Percentiles rank a stretch among this genome's conserved stretches.
Evolutionary conservation across 2,797 vertebrate genomes (phyloP).

Genomic region (Lagodon rhomboides): DNA sequence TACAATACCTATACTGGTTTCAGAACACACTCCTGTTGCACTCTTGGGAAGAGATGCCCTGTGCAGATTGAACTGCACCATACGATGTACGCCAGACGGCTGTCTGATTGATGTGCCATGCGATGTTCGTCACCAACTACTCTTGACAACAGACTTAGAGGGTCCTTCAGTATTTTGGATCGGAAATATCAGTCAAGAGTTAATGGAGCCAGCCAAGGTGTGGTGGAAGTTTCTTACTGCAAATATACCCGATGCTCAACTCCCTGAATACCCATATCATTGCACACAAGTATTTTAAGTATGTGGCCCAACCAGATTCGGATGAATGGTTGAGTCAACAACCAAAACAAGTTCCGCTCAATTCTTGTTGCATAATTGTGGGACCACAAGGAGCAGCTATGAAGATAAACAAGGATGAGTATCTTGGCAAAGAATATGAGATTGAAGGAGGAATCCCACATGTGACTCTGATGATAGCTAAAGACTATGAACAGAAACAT

Average conservation of each 20-base stretch:
- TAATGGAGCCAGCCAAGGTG: background rate
- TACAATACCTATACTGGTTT: slow-evolving; percentile 11
- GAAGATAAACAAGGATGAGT: no score
- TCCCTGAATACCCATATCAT: background rate
- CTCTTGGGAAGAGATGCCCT: slow-evolving; percentile 17
- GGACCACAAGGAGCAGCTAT: no score
- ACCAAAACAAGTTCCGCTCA: no score
- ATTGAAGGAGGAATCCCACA: no score
- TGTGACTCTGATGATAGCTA: no score
- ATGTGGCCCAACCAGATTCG: background rate
- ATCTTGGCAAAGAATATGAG: no score
- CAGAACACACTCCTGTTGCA: background rate
- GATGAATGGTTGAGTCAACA: background rate
- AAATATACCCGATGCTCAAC: background rate
- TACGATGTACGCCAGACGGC: slow-evolving; percentile 12
- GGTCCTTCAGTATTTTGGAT: slow-evolving; percentile 8
- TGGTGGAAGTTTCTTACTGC: background rate
- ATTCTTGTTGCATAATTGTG: no score
- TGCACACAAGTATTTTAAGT: background rate
- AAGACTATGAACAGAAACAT: no score
- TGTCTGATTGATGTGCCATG: slow-evolving; percentile 10
- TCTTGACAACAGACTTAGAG: background rate
- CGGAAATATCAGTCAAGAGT: background rate
- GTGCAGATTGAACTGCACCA: slow-evolving; percentile 6
- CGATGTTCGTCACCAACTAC: accelerated